Percentiles rank a stretch among this genome's conserved stretches.
Evolutionary conservation across 2,113 vertebrate species (phyloP).

Genomic region (Motacilla tschutschensis): DNA sequence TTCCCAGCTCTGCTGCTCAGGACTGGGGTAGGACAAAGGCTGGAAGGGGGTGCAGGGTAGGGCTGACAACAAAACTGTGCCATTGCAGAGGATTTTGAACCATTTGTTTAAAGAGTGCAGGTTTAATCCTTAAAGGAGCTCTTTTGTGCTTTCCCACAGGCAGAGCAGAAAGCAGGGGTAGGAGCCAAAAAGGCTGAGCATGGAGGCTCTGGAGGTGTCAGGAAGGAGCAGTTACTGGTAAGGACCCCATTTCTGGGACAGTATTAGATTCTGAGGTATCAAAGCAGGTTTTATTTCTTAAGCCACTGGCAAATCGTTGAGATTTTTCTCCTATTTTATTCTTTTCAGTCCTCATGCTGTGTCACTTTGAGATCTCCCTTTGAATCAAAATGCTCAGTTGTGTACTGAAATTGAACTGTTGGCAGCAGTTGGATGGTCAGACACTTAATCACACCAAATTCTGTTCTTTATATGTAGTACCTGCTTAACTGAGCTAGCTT

Average conservation of each 20-base stretch:
- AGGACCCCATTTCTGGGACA: background rate
- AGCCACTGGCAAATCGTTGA: background rate
- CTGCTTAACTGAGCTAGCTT: background rate
- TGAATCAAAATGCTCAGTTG: background rate
- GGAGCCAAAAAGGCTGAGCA: background rate
- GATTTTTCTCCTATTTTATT: background rate
- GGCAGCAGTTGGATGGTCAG: background rate
- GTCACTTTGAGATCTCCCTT: background rate
- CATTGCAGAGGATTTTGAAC: accelerated
- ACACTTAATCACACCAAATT: background rate
- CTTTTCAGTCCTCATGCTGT: background rate
- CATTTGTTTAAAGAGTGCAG: background rate
- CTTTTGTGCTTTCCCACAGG: background rate
- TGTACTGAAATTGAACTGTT: background rate
- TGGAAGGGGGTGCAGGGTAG: background rate
- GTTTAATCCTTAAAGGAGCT: background rate
- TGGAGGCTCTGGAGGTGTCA: background rate
- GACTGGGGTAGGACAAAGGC: background rate
- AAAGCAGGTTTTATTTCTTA: background rate
- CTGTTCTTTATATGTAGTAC: background rate
- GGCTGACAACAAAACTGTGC: background rate
- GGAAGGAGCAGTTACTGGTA: background rate
- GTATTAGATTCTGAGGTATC: background rate
- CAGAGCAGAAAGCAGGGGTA: background rate
- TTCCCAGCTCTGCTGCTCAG: background rate